Percentiles rank a stretch among this genome's conserved stretches.
phyloP scores from a whole-genome alignment of 2,797 vertebrate genomes.

The Margarornis squamiger region DNA sequence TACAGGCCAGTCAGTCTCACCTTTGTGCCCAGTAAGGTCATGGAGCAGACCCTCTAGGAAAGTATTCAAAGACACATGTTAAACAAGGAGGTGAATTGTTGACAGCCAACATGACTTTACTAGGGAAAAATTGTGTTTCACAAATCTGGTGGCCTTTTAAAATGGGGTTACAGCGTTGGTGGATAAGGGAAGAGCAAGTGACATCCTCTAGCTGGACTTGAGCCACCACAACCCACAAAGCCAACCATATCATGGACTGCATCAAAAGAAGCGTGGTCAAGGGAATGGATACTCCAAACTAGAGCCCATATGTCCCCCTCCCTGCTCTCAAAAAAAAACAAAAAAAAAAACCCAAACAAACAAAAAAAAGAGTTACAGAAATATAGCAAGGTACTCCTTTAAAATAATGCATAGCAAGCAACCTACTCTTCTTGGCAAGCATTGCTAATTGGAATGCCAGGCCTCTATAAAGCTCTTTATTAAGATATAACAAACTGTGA shows the following conservation, averaged over 20 bases:
- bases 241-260: background rate
- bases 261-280: background rate
- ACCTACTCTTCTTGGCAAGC: background rate
- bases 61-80: background rate
- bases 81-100: background rate
- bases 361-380: background rate
- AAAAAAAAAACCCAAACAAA: no score
- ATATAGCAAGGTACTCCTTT: background rate
- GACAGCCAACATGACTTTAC: background rate
- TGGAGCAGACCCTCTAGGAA: background rate
- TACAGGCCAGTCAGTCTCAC: background rate
- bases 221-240: background rate
- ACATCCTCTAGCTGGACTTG: background rate
- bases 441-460: background rate
- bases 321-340: no score
- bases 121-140: fast-evolving
- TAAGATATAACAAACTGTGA: constrained; percentile 24
- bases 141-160: background rate
- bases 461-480: background rate
- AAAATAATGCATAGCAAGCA: background rate
- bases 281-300: fast-evolving
- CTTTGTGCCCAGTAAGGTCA: background rate
- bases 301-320: background rate
- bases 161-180: background rate
- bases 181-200: background rate